Evolutionary conservation across 1,140 invertebrate genomes (phyloP).

Genomic region (Vollenhovia emeryi): DNA sequence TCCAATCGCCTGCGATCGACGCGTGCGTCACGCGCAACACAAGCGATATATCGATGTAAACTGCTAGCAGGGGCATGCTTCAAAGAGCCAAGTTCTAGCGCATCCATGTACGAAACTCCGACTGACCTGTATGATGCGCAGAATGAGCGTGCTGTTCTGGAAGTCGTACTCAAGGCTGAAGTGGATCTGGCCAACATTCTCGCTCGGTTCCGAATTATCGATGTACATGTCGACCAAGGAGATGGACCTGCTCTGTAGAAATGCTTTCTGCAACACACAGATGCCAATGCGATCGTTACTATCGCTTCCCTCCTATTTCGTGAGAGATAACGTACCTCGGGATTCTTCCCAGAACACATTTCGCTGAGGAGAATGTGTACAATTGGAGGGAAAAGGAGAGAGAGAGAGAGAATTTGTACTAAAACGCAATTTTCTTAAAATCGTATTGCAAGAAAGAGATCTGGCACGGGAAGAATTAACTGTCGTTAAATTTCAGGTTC

Average conservation of each 20-base stretch:
- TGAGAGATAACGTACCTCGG: neutral
- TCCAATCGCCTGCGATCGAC: constrained; percentile 19
- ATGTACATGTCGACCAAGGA: constrained; percentile 98
- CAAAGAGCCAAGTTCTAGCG: constrained; percentile 16
- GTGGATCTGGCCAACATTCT: constrained; percentile 97
- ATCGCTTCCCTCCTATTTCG: neutral
- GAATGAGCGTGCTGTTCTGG: constrained; percentile 96
- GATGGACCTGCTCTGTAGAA: constrained; percentile 95
- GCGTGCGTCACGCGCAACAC: neutral
- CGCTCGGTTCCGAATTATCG: constrained; percentile 95
- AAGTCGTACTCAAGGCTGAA: constrained; percentile 98
- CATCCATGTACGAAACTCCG: neutral
- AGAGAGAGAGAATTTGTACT: neutral
- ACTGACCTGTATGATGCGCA: constrained; percentile 95
- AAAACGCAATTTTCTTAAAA: constrained; percentile 32
- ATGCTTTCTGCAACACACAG: constrained; percentile 86
- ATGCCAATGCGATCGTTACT: constrained; percentile 12
- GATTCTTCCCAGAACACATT: neutral
- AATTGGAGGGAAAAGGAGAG: neutral
- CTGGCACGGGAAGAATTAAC: neutral
- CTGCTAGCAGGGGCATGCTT: neutral
- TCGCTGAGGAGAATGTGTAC: neutral
- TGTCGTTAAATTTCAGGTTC: neutral
- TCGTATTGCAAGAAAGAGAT: constrained; percentile 1
- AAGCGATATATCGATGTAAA: constrained; percentile 1